These are phyloP conservation scores for Lytechinus variegatus DNA, from an alignment of 35 echinoderm and acorn worm genomes.

Conservation along the genomic window DNA sequence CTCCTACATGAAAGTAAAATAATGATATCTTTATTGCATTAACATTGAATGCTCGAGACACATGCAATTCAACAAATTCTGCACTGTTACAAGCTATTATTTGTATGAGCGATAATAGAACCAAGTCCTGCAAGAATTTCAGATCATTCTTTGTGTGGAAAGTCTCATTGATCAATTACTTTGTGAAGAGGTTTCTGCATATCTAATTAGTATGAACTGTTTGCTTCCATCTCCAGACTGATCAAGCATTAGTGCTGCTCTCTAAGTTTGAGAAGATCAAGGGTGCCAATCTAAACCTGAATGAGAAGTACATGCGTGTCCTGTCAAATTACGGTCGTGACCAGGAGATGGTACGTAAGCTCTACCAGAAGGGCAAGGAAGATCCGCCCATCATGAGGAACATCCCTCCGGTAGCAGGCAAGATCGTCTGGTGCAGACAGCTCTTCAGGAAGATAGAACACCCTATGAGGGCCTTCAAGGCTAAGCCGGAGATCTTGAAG, in stretches of 20 bases:
- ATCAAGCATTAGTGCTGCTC: conserved; percentile 90
- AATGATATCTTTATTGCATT: too few relatives aligned
- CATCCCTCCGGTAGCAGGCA: conserved; percentile 91
- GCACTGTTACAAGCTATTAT: too few relatives aligned
- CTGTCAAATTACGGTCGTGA: conserved; percentile 89
- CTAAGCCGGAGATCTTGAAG: conserved; percentile 88
- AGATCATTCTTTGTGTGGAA: too few relatives aligned
- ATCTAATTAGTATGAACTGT: too few relatives aligned
- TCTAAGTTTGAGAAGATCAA: conserved; percentile 96
- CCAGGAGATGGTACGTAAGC: conserved; percentile 93
- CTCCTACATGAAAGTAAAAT: not conserved
- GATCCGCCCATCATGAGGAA: conserved; percentile 86
- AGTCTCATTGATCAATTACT: too few relatives aligned
- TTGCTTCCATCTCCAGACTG: conserved; percentile 69
- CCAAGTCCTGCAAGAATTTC: too few relatives aligned
- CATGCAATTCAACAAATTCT: too few relatives aligned
- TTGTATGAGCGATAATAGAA: too few relatives aligned
- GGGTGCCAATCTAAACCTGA: conserved; percentile 81
- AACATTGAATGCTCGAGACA: too few relatives aligned
- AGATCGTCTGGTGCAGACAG: conserved; percentile 97
- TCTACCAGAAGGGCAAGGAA: conserved; percentile 96
- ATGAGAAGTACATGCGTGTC: conserved; percentile 98
- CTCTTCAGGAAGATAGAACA: conserved; percentile 89
- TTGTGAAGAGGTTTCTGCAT: too few relatives aligned
- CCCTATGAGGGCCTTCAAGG: conserved; percentile 98